A percentile compares a stretch with the other conserved stretches of the same genome.
These are phyloP conservation scores for Apostichopus leukothele DNA, from an alignment of 53 echinoderm and acorn worm genomes.

Conservation along the genomic window DNA sequence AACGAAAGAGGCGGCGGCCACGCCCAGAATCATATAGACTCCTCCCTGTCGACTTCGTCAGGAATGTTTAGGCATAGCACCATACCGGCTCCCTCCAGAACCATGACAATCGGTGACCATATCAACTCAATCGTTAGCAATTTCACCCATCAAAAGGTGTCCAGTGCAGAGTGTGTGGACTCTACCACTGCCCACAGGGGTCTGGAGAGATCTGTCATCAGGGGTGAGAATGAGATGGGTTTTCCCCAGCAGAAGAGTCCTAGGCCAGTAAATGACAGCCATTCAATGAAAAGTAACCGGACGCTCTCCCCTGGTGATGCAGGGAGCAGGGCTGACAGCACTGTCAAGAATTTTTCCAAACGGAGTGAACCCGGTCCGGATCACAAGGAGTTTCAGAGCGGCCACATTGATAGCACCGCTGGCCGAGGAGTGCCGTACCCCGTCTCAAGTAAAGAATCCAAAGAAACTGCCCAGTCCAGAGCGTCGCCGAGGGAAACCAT, in stretches of 20 bases:
- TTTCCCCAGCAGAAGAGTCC: constrained; percentile 47
- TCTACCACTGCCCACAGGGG: constrained; percentile 54
- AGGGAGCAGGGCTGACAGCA: constrained; percentile 24
- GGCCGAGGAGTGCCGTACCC: background rate
- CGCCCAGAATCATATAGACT: constrained; percentile 16
- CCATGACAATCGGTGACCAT: constrained; percentile 91
- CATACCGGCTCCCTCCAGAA: constrained; percentile 37
- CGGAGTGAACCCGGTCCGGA: background rate
- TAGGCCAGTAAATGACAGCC: constrained; percentile 70
- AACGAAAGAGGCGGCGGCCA: constrained; percentile 16
- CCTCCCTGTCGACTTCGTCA: background rate
- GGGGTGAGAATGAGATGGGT: constrained; percentile 20
- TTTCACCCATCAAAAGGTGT: constrained; percentile 57
- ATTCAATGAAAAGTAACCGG: constrained; percentile 67
- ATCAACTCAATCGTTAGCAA: constrained; percentile 92
- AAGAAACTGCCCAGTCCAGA: constrained; percentile 26
- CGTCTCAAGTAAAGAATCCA: background rate
- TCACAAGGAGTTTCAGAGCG: constrained; percentile 20
- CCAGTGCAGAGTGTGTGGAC: constrained; percentile 34
- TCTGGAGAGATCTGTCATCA: constrained; percentile 54
- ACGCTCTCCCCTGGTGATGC: constrained; percentile 49
- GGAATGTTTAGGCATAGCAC: constrained; percentile 5
- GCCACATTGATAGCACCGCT: constrained; percentile 37
- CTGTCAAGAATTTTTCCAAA: constrained; percentile 10
- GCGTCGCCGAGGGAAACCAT: constrained; percentile 32